Evolutionary conservation across 2,797 vertebrate species (phyloP), one percentile per base, ranked within the genome.

Genomic region (Chromobotia macracanthus): DNA sequence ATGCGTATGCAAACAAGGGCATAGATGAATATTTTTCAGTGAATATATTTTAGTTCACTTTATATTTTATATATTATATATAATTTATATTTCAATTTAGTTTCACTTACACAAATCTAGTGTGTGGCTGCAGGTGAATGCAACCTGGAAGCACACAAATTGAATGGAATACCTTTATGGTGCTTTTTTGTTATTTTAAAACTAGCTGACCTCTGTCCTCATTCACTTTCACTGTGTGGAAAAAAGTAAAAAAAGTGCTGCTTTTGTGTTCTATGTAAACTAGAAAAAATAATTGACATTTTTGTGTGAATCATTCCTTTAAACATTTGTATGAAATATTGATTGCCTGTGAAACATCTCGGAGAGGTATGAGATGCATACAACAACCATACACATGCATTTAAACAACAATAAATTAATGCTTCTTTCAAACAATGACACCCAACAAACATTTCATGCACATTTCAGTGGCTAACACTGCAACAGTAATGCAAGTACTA

Each of bases 381-480:
- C 8, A n/a, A 75, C 61, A 38, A 53, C 50, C 28, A 66, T 9
- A 70, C 25, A 51, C 19, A 55, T 7, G 46, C 38, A 67, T n/a
- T 13, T 46, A 28, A 67, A 58, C 64, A 68, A 68, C 25, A 25
- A n/a, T 56, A 13, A 67, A 76, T 19, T 51, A 67, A 76, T 11
- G 64, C 23, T 21, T 18, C 23, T 48, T 77, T 69, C 41, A 48
- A 48, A 77, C 51, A 56, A 44, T 56, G 63, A 56, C 10, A 31
- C 55, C 38, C 31, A 18, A 38, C 19, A 71, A 25, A 60, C 56
- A 63, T 56, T 44, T 41, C 79, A 80, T 84, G 83, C 83, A 80
- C 67, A 79, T 78, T 80, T 77, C 77, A 66, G 67, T 76, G 75
- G 71, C 63, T 63, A 79, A 80, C 69, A 82, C 56, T 80, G 70